Evolutionary conservation across 2,888 invertebrate species (phyloP).

Genomic region (Blera fallax): DNA sequence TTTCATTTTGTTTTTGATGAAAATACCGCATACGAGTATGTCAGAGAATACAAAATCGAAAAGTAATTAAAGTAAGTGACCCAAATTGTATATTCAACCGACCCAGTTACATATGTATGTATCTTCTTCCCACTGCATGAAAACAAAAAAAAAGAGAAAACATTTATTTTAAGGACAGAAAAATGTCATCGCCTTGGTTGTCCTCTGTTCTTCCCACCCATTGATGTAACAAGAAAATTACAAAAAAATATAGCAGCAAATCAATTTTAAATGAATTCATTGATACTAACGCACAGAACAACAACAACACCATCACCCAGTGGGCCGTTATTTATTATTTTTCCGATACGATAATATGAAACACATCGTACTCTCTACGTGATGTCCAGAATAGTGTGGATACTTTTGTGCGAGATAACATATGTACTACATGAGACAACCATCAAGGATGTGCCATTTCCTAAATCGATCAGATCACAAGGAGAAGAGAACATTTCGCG

Average conservation of each 20-base stretch:
- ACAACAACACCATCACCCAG: not conserved
- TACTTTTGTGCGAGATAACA: slow-evolving; percentile 18
- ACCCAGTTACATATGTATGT: not conserved
- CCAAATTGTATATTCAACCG: slow-evolving; percentile 42
- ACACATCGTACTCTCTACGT: not conserved
- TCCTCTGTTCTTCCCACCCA: not conserved
- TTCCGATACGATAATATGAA: slow-evolving; percentile 7
- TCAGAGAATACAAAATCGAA: slow-evolving; percentile 47
- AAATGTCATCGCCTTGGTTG: not conserved
- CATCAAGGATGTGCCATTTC: slow-evolving; percentile 27
- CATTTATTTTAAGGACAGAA: not conserved
- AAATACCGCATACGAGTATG: slow-evolving; percentile 3
- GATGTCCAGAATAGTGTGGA: not conserved
- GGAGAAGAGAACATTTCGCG: not conserved
- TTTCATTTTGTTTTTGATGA: slow-evolving; percentile 27
- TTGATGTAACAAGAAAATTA: slow-evolving; percentile 3
- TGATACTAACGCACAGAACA: slow-evolving; percentile 6
- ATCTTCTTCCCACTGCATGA: not conserved
- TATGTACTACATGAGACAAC: slow-evolving; percentile 18
- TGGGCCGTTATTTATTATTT: slow-evolving; percentile 32
- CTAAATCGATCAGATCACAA: slow-evolving; percentile 3
- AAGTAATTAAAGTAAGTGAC: slow-evolving; percentile 65
- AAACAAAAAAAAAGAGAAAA: not conserved
- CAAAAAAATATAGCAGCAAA: slow-evolving; percentile 9
- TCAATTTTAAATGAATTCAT: slow-evolving; percentile 42